These are phyloP conservation scores for Abrostola triplasia DNA, from an alignment of 2,888 invertebrate species.

Conservation along the genomic window DNA sequence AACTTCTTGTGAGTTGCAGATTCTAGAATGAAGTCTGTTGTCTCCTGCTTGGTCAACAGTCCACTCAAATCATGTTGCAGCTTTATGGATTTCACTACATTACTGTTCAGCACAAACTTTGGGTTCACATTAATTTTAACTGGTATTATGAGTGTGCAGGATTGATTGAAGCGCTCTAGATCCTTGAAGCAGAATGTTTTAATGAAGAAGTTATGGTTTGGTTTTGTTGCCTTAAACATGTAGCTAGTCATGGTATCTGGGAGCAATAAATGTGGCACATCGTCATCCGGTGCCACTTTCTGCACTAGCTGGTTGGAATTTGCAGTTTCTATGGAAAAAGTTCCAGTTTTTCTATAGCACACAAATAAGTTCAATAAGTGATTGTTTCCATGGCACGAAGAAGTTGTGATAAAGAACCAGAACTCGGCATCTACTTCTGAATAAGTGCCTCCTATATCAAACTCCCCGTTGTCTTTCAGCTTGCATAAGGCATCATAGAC, in stretches of 20 bases:
- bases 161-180: conserved; percentile 50
- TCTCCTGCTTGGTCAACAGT: conserved; percentile 63
- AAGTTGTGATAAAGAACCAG: conserved; percentile 77
- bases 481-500: conserved; percentile 67
- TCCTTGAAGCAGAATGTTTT: conserved; percentile 70
- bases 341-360: conserved; percentile 67
- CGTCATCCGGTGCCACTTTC: conserved; percentile 27
- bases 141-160: conserved; percentile 69
- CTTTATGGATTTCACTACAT: conserved; percentile 70
- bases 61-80: conserved; percentile 67
- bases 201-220: conserved; percentile 69
- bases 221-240: conserved; percentile 62
- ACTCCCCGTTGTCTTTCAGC: conserved; percentile 60
- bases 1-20: conserved; percentile 68
- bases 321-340: conserved; percentile 68
- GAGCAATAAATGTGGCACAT: conserved; percentile 46
- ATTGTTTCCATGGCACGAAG: conserved; percentile 67
- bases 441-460: conserved; percentile 79
- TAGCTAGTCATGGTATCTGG: conserved; percentile 57
- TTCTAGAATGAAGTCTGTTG: conserved; percentile 70
- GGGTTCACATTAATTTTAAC: conserved; percentile 65
- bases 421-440: conserved; percentile 66
- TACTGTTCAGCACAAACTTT: conserved; percentile 61
- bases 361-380: conserved; percentile 77
- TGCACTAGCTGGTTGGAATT: conserved; percentile 55